Conservation (phyloP, 1,140 invertebrate genomes). For the Eurosta solidaginis region DNA sequence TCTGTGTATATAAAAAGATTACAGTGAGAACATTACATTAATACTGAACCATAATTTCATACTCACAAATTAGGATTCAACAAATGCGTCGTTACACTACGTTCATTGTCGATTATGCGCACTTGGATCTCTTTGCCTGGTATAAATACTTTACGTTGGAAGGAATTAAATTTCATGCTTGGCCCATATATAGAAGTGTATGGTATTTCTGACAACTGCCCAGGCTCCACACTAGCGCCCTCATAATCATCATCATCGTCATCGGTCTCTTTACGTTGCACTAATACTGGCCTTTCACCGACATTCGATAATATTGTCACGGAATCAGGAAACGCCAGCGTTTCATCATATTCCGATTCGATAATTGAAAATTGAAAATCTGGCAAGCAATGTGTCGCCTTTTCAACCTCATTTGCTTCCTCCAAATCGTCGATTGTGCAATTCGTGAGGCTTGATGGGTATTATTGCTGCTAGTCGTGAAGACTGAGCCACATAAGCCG, state of each 20-base stretch:
- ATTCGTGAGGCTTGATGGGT: no score
- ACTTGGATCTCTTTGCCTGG: constrained; percentile 73
- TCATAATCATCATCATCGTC: constrained; percentile 51
- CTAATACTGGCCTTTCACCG: constrained; percentile 62
- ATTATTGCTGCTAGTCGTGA: no score
- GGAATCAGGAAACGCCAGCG: constrained; percentile 66
- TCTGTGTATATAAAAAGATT: constrained; percentile 58
- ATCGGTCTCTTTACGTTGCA: constrained; percentile 55
- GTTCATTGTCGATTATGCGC: constrained; percentile 73
- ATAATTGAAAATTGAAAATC: constrained; percentile 57
- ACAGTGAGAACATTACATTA: not conserved
- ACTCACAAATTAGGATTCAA: constrained; percentile 83
- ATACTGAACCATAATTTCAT: not conserved
- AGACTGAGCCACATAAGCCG: no score
- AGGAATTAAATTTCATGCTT: constrained; percentile 73
- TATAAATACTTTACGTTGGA: constrained; percentile 76
- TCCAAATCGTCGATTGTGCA: not conserved
- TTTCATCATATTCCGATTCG: constrained; percentile 69
- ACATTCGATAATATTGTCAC: constrained; percentile 63
- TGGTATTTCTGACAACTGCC: constrained; percentile 60
- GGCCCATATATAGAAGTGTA: constrained; percentile 71
- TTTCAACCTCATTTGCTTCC: constrained; percentile 17
- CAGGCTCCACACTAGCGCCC: constrained; percentile 34
- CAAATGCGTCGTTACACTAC: constrained; percentile 78
- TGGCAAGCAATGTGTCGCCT: constrained; percentile 46